Percentiles rank a stretch among this genome's conserved stretches.
These are phyloP conservation scores for Mercenaria mercenaria DNA, from an alignment of 1,140 invertebrate species.

Conservation along the genomic window DNA sequence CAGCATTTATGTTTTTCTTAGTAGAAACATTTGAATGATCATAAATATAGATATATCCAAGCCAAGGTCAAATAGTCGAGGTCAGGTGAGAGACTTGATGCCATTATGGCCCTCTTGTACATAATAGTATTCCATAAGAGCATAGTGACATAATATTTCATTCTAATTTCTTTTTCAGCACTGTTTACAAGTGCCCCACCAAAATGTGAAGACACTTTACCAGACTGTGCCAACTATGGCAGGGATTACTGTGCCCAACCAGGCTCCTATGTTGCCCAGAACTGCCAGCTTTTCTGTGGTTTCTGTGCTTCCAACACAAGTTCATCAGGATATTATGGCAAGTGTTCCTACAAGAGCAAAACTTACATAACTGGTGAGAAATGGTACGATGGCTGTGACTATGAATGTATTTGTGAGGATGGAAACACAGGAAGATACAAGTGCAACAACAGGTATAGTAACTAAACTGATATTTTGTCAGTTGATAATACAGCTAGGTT, in stretches of 20 bases:
- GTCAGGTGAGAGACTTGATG: too few species aligned
- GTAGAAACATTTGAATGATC: too few species aligned
- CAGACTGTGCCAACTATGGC: constrained; percentile 75
- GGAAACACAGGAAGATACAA: constrained; percentile 70
- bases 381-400: constrained; percentile 75
- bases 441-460: constrained; percentile 74
- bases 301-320: constrained; percentile 68
- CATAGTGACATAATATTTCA: too few species aligned
- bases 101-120: too few species aligned
- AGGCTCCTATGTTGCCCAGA: constrained; percentile 64
- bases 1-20: too few species aligned
- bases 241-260: constrained; percentile 69
- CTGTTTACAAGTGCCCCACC: constrained; percentile 71
- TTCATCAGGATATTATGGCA: constrained; percentile 52
- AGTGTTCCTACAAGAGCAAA: constrained; percentile 72
- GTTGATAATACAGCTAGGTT: too few species aligned
- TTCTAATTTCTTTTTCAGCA: constrained; percentile 66
- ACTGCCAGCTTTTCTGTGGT: constrained; percentile 77
- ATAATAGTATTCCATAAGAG: too few species aligned
- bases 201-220: constrained; percentile 72
- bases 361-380: constrained; percentile 71
- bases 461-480: too few species aligned
- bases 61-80: too few species aligned
- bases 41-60: too few species aligned
- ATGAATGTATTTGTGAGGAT: constrained; percentile 74